phyloP scores from a whole-genome alignment of 2,888 invertebrate genomes.

The Tanytarsus gracilentus region DNA sequence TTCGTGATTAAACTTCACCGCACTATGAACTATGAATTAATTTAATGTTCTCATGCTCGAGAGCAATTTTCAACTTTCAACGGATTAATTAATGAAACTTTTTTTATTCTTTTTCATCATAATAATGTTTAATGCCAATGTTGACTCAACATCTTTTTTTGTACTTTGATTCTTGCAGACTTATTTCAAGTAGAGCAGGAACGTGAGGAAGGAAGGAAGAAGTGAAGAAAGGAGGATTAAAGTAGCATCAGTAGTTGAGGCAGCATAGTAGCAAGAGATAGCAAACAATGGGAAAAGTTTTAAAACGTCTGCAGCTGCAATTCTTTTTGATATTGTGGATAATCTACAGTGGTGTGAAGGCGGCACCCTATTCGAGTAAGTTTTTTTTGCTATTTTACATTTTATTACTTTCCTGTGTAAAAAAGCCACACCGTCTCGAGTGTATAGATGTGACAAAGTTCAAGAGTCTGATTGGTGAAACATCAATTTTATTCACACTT shows the following conservation, averaged over 20 bases:
- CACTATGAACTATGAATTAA: background rate
- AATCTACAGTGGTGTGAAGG: slow-evolving; percentile 11
- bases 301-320: slow-evolving; percentile 12
- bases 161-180: slow-evolving; percentile 10
- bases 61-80: background rate
- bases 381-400: background rate
- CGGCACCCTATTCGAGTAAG: slow-evolving; percentile 20
- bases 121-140: background rate
- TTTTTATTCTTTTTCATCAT: background rate
- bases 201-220: background rate
- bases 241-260: no score
- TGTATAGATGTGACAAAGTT: background rate
- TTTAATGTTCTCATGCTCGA: background rate
- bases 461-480: slow-evolving; percentile 12
- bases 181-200: background rate
- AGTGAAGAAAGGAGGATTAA: background rate
- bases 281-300: slow-evolving; percentile 15
- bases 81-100: slow-evolving; percentile 17
- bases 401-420: background rate
- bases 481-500: slow-evolving; percentile 14
- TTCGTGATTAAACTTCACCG: background rate
- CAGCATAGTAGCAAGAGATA: background rate
- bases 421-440: background rate
- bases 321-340: slow-evolving; percentile 13
- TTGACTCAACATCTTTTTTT: slow-evolving; percentile 5